Evolutionary conservation across 1,140 invertebrate genomes (phyloP), one percentile per base, ranked within the genome.

Genomic region (Xylocopa sonorina): DNA sequence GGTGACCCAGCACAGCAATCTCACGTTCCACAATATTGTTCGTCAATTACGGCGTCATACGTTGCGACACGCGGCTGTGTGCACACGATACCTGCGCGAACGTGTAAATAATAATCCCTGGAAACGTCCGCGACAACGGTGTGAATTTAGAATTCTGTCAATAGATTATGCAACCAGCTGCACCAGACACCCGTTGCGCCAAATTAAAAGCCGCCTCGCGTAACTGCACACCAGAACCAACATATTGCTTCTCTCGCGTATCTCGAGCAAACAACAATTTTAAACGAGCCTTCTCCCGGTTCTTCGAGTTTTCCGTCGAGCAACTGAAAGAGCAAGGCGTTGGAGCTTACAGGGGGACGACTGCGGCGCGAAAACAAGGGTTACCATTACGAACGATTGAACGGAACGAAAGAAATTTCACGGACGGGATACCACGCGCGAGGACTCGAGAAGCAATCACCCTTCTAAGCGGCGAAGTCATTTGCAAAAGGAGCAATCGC

Each of bases 21-120:
- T 34, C 46, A 32, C 72, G 12, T 64, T 74, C 58, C 72, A 18
- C 43, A 18, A 50, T 38, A 60, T 62, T 41, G 48, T 81, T 41
- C 32, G 2, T 34, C 29, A 10, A 58, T 14, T 58, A 34, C 24
- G n/a, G 38, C 14, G 34, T 55, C 38, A 43, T 34, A 29, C 48
- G 50, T 66, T 75, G 60, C 48, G 21, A 38, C 60, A 64, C 32
- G 21, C 32, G n/a, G 46, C n/a, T 29, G n/a, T n/a, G n/a, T n/a
- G 1, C 24, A 29, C 5, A 46, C 46, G 34, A 43, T 73, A 32
- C 55, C 18, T 12, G 2, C 16, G 1, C 14, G 53, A 66, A n/a
- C 21, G 16, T 51, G 32, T 32, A 46, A 72, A 72, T 48, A 68
- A 69, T 58, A 77, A 51, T 29, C 6, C 2, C 10, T 46, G 43